A percentile compares a stretch with the other conserved stretches of the same genome.
These are phyloP conservation scores for Bettongia penicillata DNA, from an alignment of 2,113 vertebrate species.

Conservation along the genomic window DNA sequence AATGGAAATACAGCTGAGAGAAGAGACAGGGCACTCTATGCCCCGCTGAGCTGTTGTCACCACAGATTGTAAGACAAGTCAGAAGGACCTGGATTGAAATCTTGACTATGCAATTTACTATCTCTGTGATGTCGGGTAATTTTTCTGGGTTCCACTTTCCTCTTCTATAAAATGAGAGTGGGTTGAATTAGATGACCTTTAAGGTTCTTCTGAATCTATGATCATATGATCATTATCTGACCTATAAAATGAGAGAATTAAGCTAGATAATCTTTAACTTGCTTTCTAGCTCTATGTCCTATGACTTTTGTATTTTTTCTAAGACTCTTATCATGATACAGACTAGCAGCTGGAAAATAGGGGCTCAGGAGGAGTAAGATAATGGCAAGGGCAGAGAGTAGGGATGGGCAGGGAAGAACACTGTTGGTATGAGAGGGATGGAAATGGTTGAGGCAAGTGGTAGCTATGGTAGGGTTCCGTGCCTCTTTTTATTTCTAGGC, in stretches of 20 bases:
- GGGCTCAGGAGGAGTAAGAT: neutral
- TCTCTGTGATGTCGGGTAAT: neutral
- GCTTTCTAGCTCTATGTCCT: neutral
- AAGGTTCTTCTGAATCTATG: neutral
- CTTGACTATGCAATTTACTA: neutral
- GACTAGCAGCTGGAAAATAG: neutral
- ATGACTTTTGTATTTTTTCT: neutral
- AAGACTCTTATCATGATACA: neutral
- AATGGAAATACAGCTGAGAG: rapidly evolving
- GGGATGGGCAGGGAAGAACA: neutral
- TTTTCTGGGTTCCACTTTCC: neutral
- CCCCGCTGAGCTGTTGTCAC: too few relatives aligned
- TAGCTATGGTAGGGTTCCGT: neutral
- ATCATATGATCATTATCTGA: neutral
- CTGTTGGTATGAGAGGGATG: neutral
- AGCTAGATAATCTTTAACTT: neutral
- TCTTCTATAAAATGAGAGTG: neutral
- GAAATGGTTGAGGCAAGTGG: neutral
- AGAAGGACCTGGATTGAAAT: neutral
- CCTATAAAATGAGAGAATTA: neutral
- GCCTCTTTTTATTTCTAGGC: neutral
- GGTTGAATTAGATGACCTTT: neutral
- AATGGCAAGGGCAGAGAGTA: neutral
- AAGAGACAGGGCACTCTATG: neutral
- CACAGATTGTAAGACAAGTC: too few relatives aligned